phyloP scores from a whole-genome alignment of 30 jellyfish, hydroid and myxozoan genomes.

The Cassiopea andromeda region DNA sequence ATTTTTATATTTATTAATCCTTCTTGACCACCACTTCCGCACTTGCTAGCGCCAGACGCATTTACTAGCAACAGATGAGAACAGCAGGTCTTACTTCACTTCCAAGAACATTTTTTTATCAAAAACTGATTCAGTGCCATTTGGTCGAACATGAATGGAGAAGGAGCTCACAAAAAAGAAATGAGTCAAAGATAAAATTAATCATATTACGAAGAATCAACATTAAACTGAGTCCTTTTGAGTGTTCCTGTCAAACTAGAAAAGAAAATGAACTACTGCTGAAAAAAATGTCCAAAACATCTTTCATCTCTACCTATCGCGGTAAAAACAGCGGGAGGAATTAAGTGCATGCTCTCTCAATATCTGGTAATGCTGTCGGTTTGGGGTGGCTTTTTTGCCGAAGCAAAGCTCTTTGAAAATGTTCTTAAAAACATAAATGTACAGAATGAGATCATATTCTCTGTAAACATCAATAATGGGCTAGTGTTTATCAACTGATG shows the following conservation, averaged over 20 bases:
- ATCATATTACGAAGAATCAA: slow-evolving; percentile 30
- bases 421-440: background rate
- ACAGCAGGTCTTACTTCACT: no score
- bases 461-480: background rate
- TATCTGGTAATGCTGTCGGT: background rate
- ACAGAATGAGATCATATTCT: background rate
- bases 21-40: no score
- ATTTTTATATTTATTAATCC: no score
- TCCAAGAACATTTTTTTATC: no score
- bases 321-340: background rate
- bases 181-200: slow-evolving; percentile 33
- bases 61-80: no score
- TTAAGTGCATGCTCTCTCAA: background rate
- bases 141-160: background rate
- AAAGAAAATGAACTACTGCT: background rate
- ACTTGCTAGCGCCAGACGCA: no score
- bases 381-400: background rate
- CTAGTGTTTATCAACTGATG: background rate
- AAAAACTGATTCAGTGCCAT: background rate
- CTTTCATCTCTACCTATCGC: background rate
- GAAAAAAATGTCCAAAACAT: background rate
- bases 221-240: background rate
- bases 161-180: slow-evolving; percentile 10
- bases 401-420: background rate
- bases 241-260: background rate